Evolutionary conservation across 2,888 invertebrate genomes (phyloP), one percentile per base, ranked within the genome.

Genomic region (Caenorhabditis panamensis): DNA sequence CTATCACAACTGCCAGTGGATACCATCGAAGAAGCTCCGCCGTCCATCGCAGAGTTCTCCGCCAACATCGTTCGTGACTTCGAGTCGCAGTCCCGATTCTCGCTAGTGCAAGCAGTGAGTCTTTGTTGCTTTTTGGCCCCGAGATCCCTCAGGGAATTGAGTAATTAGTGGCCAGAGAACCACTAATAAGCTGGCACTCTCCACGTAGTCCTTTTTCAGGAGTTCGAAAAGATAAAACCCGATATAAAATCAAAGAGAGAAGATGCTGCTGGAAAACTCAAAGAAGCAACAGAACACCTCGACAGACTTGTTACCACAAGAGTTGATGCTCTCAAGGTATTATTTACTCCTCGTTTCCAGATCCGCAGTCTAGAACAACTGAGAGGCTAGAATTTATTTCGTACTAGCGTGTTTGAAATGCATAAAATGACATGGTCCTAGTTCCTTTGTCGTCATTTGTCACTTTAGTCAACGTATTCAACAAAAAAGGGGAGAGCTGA

Each of bases 21-120:
- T n/a, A 79, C 72, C 0, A 66, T 71, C 54, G 72, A 79, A 59
- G 77, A 79, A 28, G 79, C 79, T 8, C 79, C 79, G 28, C 37
- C 63, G n/a, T 79, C 79, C 8, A 67, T 79, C 51, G 56, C 62
- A 20, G 26, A 68, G 36, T 73, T 83, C 44, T 72, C 80, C 1
- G 59, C 75, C 22, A 66, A 80, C 53, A 77, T 83, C 37, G 16
- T 80, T 28, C 36, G 61, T 11, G 69, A 68, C 26, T 83, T 83
- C 56, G 71, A 83, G 47, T 20, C 66, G 11, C 80, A 83, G 11
- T 81, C 83, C 11, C 44, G 63, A 8, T 81, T 78, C 28, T 63
- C 64, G 0, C 13, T 81, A 49, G 63, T 83, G 49, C 54, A 80
- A 53, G 44, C 62, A 18, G 83, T 83, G 22, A 59, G 78, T 80